These are phyloP conservation scores for Aegithalos caudatus DNA, from an alignment of 2,113 vertebrate genomes.

Conservation along the genomic window DNA sequence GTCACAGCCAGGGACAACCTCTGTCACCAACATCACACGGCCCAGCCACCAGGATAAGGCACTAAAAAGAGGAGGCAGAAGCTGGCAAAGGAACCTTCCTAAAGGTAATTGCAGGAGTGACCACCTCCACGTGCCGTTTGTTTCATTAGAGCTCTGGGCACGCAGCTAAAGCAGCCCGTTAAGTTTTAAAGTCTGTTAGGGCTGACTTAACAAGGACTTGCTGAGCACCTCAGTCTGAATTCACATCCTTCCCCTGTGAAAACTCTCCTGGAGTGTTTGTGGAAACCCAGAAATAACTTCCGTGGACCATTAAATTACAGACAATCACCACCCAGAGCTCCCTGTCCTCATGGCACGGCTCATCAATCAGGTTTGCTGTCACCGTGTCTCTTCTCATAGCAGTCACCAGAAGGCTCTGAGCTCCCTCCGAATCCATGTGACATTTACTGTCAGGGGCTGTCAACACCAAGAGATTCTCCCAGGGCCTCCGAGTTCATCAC, in stretches of 20 bases:
- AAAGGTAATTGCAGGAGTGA: not conserved
- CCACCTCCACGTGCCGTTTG: not conserved
- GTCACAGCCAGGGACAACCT: not conserved
- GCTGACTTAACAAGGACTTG: not conserved
- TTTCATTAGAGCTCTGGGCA: not conserved
- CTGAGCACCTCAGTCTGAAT: not conserved
- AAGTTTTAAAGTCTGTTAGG: not conserved
- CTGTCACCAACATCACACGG: not conserved
- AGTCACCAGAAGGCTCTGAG: slow-evolving; percentile 56
- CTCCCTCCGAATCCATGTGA: slow-evolving; percentile 39
- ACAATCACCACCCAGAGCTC: slow-evolving; percentile 18
- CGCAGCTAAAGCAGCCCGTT: not conserved
- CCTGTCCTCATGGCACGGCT: slow-evolving; percentile 32
- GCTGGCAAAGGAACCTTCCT: not conserved
- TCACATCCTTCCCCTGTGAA: not conserved
- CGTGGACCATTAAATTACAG: slow-evolving; percentile 10
- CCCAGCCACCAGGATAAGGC: not conserved
- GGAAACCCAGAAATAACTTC: slow-evolving; percentile 47
- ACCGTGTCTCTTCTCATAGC: slow-evolving; percentile 61
- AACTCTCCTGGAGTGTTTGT: not conserved
- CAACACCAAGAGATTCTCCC: slow-evolving; percentile 62
- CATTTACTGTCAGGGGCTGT: slow-evolving; percentile 67
- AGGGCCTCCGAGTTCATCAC: slow-evolving; percentile 49
- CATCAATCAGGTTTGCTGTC: slow-evolving; percentile 64
- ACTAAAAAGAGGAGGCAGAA: not conserved